Base-by-base conservation (phyloP, 2,888 invertebrate genomes). In the Timandra comae region DNA sequence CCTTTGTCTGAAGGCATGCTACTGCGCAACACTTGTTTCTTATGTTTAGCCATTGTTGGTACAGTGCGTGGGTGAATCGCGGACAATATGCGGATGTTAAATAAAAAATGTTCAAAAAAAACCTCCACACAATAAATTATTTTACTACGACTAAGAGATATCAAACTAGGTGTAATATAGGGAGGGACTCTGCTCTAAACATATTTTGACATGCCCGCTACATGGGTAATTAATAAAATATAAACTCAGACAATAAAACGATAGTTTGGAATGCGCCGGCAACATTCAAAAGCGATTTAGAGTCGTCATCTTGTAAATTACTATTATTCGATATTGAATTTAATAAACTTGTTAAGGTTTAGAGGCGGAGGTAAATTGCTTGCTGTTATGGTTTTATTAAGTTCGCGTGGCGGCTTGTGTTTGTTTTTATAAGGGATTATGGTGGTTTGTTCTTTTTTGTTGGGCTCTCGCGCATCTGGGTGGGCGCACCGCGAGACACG, bases 281-380 rank as follows among this genome's bases (percentile, higher is more conserved):
- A 57, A 57, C 66, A 65, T 68, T 74, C 77, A 80, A 81, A 77
- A 74, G 75, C 64, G 44, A 75, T 73, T 76, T 66, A 60, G 63
- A 74, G 63, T 71, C 69, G 71, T 78, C 80, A 81, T 80, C 76
- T 67, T 70, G 72, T 77, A 78, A 81, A 84, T 82, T 71, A 80
- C 77, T 75, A 84, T 79, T 82, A 82, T 84, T 82, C 76, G 73
- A 73, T 80, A 75, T 72, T 66, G 73, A 80, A 82, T 85, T 65
- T 85, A 84, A 84, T 86, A 85, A 82, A 85, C 84, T 85, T 82
- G 85, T 85, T 84, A 82, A 71, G 72, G 75, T 76, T 79, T 78
- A 69, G 78, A 70, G 77, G 71, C 70, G 70, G 63, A 79, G 74
- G 80, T 78, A 76, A 80, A 80, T 81, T 78, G 73, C 70, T 62